Percentiles rank a stretch among this genome's conserved stretches.
phyloP scores from a whole-genome alignment of 2,113 vertebrate genomes.

The Megaceryle maxima region DNA sequence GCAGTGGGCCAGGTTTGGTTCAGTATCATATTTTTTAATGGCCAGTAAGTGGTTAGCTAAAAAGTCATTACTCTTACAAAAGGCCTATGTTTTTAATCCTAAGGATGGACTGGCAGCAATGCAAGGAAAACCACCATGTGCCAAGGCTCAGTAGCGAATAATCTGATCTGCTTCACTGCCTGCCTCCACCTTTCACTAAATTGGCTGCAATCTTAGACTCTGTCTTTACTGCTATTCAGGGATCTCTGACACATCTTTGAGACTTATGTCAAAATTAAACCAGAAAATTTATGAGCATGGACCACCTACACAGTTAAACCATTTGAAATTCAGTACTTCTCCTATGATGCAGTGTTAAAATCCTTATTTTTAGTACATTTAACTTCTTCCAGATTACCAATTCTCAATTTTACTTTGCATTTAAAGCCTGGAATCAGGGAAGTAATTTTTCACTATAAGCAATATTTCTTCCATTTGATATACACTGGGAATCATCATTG shows the following conservation, averaged over 20 bases:
- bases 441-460: slow-evolving; percentile 43
- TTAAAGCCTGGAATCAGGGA: slow-evolving; percentile 1
- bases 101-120: neutral
- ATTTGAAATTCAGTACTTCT: slow-evolving; percentile 25
- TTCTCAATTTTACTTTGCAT: neutral
- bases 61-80: neutral
- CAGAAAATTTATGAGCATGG: slow-evolving; percentile 20
- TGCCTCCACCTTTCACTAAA: neutral
- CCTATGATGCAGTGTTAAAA: slow-evolving; percentile 8
- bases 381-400: slow-evolving; percentile 46
- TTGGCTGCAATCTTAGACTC: neutral
- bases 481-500: neutral
- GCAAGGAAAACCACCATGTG: neutral
- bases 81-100: neutral
- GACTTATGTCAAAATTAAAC: neutral
- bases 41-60: neutral
- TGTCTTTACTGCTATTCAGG: slow-evolving; percentile 18
- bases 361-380: neutral
- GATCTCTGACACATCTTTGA: slow-evolving; percentile 10
- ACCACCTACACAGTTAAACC: slow-evolving; percentile 41
- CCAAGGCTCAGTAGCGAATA: neutral
- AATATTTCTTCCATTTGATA: slow-evolving; percentile 48
- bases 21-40: neutral
- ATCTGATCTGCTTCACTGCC: neutral
- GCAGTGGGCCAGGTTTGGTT: neutral